These are phyloP conservation scores for Bhutanitis thaidina DNA, from an alignment of 2,888 invertebrate genomes.

Conservation along the genomic window DNA sequence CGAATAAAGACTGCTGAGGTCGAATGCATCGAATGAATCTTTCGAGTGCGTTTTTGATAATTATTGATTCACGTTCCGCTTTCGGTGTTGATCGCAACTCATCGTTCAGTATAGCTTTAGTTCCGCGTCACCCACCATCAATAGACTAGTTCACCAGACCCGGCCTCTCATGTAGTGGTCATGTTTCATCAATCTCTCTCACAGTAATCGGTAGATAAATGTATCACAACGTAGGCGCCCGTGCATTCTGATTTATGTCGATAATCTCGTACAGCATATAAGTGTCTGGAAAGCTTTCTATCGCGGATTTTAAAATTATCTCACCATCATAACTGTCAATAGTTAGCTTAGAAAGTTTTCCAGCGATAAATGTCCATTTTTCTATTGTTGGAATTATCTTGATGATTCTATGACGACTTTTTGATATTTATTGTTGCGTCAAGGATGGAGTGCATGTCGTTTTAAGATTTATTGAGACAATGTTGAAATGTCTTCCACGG, in stretches of 20 bases:
- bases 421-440: slow-evolving; percentile 34
- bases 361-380: slow-evolving; percentile 43
- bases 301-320: slow-evolving; percentile 30
- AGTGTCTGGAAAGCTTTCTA: slow-evolving; percentile 72
- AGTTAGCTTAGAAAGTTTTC: slow-evolving; percentile 69
- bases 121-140: slow-evolving; percentile 65
- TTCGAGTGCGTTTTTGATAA: slow-evolving; percentile 57
- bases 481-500: slow-evolving; percentile 71
- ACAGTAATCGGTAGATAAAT: slow-evolving; percentile 74
- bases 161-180: slow-evolving; percentile 72
- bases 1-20: slow-evolving; percentile 73
- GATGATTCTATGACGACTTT: slow-evolving; percentile 41
- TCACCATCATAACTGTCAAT: slow-evolving; percentile 48
- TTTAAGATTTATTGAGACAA: slow-evolving; percentile 31
- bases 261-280: slow-evolving; percentile 49
- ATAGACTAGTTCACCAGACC: slow-evolving; percentile 60
- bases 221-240: slow-evolving; percentile 79
- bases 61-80: slow-evolving; percentile 70
- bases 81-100: slow-evolving; percentile 64
- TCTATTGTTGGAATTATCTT: slow-evolving; percentile 42
- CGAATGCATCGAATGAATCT: slow-evolving; percentile 66
- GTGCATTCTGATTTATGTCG: slow-evolving; percentile 54
- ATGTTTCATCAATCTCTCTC: slow-evolving; percentile 64
- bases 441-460: slow-evolving; percentile 29
- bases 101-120: slow-evolving; percentile 62